Conservation (phyloP, 2,113 vertebrate genomes). For the Melanerpes formicivorus region DNA sequence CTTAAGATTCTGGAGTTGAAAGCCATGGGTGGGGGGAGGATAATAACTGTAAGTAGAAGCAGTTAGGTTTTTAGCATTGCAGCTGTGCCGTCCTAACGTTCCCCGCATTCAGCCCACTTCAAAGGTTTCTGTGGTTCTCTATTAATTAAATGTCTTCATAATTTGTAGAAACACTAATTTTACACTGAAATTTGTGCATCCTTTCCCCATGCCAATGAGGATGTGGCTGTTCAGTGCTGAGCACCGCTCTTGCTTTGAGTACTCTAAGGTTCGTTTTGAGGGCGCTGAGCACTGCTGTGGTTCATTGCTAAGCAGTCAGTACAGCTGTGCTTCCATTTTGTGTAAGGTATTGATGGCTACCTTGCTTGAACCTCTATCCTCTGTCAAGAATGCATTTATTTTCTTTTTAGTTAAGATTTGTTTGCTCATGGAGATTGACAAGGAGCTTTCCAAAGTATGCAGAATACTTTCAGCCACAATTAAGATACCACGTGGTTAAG, state of each 20-base stretch:
- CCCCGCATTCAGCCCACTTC: background rate
- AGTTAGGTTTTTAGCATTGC: background rate
- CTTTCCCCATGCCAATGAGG: background rate
- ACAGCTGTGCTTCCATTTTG: background rate
- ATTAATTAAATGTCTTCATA: slow-evolving; percentile 3
- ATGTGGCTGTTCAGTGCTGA: background rate
- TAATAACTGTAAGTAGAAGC: background rate
- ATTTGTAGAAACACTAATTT: background rate
- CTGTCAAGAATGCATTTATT: background rate
- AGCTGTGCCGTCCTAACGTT: background rate
- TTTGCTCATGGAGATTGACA: background rate
- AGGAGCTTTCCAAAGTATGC: background rate
- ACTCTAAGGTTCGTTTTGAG: background rate
- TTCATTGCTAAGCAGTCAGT: background rate
- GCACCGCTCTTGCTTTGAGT: background rate
- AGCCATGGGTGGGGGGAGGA: background rate
- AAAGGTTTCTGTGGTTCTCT: background rate
- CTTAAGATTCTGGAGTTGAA: slow-evolving; percentile 3
- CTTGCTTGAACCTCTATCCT: background rate
- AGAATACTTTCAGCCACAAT: background rate
- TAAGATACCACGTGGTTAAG: background rate
- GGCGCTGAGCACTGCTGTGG: background rate
- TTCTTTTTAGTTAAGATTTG: background rate
- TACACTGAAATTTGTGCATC: background rate
- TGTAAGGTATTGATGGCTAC: background rate